A percentile compares a stretch with the other conserved stretches of the same genome.
These are phyloP conservation scores for Brassicogethes aeneus DNA, from an alignment of 2,888 invertebrate species.

Conservation along the genomic window DNA sequence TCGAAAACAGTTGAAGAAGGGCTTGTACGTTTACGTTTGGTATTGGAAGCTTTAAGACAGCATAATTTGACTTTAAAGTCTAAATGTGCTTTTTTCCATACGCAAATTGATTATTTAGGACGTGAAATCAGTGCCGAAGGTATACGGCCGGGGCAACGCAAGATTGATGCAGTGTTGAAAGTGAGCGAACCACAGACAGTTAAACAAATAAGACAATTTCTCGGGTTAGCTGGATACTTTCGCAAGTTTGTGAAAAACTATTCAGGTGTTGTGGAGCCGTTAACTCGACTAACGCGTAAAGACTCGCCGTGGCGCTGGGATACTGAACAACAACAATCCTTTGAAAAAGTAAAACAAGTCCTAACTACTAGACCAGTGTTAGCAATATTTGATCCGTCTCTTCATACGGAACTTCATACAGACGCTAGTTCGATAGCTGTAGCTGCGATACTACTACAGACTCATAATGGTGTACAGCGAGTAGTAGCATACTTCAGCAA, in stretches of 20 bases:
- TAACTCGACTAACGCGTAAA: slow-evolving; percentile 18
- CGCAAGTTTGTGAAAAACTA: slow-evolving; percentile 23
- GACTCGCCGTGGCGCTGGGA: slow-evolving; percentile 14
- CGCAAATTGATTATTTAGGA: slow-evolving; percentile 26
- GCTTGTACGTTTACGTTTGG: slow-evolving; percentile 4
- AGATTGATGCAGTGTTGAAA: slow-evolving; percentile 22
- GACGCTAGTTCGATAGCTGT: no score
- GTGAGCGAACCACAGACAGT: slow-evolving; percentile 23
- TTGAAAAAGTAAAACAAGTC: slow-evolving; percentile 14
- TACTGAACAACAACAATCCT: slow-evolving; percentile 14
- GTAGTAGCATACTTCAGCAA: slow-evolving; percentile 14
- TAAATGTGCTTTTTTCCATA: slow-evolving; percentile 23
- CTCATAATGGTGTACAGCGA: slow-evolving; percentile 1
- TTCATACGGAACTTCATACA: slow-evolving; percentile 17
- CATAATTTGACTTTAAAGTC: slow-evolving; percentile 8
- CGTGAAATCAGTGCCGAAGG: slow-evolving; percentile 23
- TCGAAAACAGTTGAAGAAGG: no score
- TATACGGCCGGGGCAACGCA: slow-evolving; percentile 21
- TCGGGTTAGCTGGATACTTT: slow-evolving; percentile 23
- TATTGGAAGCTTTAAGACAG: slow-evolving; percentile 7
- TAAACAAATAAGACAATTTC: no score
- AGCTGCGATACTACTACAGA: slow-evolving; percentile 10
- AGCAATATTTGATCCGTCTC: slow-evolving; percentile 12
- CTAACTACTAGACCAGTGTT: slow-evolving; percentile 14
- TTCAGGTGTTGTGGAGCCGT: no score